A percentile compares a stretch with the other conserved stretches of the same genome.
Conservation (phyloP, 2,888 invertebrate genomes). For the Helleia helle region DNA sequence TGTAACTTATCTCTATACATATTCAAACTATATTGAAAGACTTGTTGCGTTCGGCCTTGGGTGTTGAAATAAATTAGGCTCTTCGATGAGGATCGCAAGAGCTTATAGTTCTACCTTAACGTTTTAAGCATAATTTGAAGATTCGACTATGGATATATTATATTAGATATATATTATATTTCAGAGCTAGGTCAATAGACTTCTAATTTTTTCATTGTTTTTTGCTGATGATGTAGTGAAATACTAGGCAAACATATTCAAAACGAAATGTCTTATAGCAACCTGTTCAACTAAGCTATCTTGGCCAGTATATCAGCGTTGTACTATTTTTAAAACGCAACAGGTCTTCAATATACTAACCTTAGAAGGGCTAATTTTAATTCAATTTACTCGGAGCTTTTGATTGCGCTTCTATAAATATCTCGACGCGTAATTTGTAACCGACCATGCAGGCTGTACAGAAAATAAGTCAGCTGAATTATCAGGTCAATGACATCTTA, state of each 20-base stretch:
- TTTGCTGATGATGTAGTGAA: no score
- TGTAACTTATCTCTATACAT: no score
- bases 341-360: slow-evolving; percentile 6
- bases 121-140: no score
- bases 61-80: no score
- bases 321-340: slow-evolving; percentile 7
- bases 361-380: slow-evolving; percentile 5
- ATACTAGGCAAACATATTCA: neutral
- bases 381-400: slow-evolving; percentile 7
- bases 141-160: no score
- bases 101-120: no score
- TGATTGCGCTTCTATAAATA: slow-evolving; percentile 8
- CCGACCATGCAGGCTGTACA: neutral
- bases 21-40: no score
- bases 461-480: neutral
- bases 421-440: neutral
- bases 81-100: no score
- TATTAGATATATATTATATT: no score
- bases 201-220: no score
- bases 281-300: slow-evolving; percentile 1
- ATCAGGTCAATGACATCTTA: neutral
- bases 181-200: no score
- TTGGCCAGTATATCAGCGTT: neutral
- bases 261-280: neutral
- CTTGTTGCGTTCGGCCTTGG: no score